Conservation (phyloP, 2,888 invertebrate species). For the Cantharis flavilabris region DNA sequence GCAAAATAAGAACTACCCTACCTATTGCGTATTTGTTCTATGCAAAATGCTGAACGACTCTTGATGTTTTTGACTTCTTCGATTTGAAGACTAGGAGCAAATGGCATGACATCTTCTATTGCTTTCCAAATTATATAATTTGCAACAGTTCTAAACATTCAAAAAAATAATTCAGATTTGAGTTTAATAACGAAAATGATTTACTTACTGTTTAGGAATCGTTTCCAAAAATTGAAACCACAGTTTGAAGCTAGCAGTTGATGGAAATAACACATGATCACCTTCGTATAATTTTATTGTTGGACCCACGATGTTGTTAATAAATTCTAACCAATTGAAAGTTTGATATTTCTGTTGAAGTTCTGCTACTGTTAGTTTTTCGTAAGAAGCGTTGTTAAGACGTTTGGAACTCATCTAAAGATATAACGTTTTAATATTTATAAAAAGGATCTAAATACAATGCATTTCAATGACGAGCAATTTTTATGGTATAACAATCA, state of each 20-base stretch:
- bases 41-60: conserved; percentile 13
- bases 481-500: neutral
- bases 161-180: neutral
- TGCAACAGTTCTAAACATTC: conserved; percentile 36
- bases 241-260: conserved; percentile 36
- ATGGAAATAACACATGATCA: conserved; percentile 36
- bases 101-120: conserved; percentile 38
- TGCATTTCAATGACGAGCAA: too few relatives aligned
- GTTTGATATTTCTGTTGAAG: conserved; percentile 34
- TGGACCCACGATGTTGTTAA: conserved; percentile 38
- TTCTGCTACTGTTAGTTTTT: conserved; percentile 29
- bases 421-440: neutral
- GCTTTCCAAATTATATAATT: conserved; percentile 45
- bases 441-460: too few relatives aligned
- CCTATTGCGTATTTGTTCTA: conserved; percentile 10
- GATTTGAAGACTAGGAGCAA: conserved; percentile 25
- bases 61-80: neutral
- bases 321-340: conserved; percentile 42
- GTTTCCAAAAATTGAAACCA: conserved; percentile 36
- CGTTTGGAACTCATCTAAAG: neutral
- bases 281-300: conserved; percentile 32
- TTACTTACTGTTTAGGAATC: conserved; percentile 40
- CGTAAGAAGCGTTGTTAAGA: neutral
- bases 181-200: neutral
- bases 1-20: neutral